Conservation (phyloP, 2,797 vertebrate genomes). For the Eospalax fontanierii region DNA sequence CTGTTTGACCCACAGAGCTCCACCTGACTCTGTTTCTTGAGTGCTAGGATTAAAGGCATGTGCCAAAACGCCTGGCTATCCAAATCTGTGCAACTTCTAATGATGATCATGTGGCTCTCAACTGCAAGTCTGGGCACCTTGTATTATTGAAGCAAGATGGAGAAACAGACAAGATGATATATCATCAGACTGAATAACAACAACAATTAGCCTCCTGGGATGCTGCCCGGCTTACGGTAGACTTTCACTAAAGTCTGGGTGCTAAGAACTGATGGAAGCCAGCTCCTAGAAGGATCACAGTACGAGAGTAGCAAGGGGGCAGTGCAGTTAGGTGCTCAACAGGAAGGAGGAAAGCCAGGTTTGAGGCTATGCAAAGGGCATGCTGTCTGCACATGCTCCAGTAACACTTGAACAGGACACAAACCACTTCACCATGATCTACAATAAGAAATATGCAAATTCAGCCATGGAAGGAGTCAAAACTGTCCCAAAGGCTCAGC, state of each 20-base stretch:
- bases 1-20: too few relatives aligned
- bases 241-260: not conserved
- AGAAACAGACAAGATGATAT: not conserved
- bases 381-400: not conserved
- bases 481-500: conserved; percentile 59
- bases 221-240: not conserved
- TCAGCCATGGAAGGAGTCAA: conserved; percentile 69
- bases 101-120: not conserved
- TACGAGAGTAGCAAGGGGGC: not conserved
- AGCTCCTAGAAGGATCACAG: not conserved
- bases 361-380: not conserved
- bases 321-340: too few relatives aligned
- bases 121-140: not conserved
- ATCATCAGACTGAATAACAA: not conserved
- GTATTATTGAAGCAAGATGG: not conserved
- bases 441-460: conserved; percentile 78
- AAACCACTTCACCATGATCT: conserved; percentile 73
- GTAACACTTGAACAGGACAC: not conserved
- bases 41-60: too few relatives aligned
- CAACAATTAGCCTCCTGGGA: not conserved
- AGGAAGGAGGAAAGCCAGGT: not conserved
- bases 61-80: too few relatives aligned
- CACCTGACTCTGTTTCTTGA: too few relatives aligned
- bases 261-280: not conserved
- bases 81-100: not conserved